Base-by-base conservation (phyloP, 2,113 vertebrate genomes). In the Ictalurus furcatus region DNA sequence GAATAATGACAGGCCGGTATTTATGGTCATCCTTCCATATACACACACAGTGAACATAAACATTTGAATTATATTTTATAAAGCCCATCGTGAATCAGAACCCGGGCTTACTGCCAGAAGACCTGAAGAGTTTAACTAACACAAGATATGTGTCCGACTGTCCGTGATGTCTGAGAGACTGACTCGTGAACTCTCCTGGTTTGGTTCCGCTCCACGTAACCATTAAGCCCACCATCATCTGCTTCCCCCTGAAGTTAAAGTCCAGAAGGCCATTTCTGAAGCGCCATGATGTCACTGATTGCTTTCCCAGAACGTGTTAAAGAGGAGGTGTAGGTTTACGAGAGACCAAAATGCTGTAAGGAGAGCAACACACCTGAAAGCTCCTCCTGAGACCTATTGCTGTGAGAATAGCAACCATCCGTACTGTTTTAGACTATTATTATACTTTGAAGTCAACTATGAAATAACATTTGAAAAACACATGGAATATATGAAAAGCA, bases 221-320 rank as follows among this genome's bases (percentile, higher is more conserved):
- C 25, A 17, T 76, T 80, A 81, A 87, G 28, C 19, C 61, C 76
- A 54, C 76, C 59, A 54, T 69, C 61, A 28, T 67, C 86, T 81
- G 76, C 76, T 67, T 69, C 30, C 61, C 44, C 76, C 21, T 34
- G 30, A 65, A 79, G 59, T 44, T 65, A 58, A 80, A 87, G 86
- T 61, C 61, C 86, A 81, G 76, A 81, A 81, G 86, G 86, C 71
- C 59, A 34, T 87, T 87, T 80, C 28, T 79, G 59, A 52, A 25
- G 74, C 56, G 76, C 76, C 61, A 87, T 87, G 86, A 87, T 87
- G 86, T 87, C 86, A 87, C 86, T 87, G 69, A 87, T 81, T 65
- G 76, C 76, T 87, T 87, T 87, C 44, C 59, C 85, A 76, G 52
- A 59, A 28, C 12, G 30, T 86, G 56, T 52, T 86, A 76, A 44